A percentile compares a stretch with the other conserved stretches of the same genome.
These are phyloP conservation scores for Phylloscopus trochiloides DNA, from an alignment of 2,113 vertebrate genomes.

Conservation along the genomic window DNA sequence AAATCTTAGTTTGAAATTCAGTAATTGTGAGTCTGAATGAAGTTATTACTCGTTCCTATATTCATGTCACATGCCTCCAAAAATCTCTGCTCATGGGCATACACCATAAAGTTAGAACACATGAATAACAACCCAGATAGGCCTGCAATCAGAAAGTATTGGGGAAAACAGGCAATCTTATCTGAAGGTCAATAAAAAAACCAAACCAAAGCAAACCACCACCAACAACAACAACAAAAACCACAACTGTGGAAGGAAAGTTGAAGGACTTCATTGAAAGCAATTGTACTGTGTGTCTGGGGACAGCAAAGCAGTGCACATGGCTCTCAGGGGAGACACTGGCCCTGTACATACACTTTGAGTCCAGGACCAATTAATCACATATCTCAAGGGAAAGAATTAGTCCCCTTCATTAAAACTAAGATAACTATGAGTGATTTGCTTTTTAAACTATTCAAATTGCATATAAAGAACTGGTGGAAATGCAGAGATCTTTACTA, in stretches of 20 bases:
- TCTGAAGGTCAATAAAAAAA: neutral
- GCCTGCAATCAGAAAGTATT: neutral
- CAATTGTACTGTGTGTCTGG: neutral
- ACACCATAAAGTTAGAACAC: neutral
- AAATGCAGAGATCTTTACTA: neutral
- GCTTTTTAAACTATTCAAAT: neutral
- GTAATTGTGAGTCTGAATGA: neutral
- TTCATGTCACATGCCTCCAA: neutral
- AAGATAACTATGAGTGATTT: neutral
- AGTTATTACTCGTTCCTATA: neutral
- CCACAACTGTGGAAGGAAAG: neutral
- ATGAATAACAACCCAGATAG: neutral
- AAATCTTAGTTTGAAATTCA: constrained; percentile 8
- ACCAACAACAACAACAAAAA: too few relatives aligned
- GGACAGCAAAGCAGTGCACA: neutral
- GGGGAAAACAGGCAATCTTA: neutral
- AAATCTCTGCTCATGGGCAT: neutral
- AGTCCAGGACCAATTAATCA: neutral
- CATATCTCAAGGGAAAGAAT: neutral
- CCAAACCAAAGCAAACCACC: too few relatives aligned
- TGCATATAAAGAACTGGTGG: neutral
- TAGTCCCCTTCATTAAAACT: neutral
- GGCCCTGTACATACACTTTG: neutral
- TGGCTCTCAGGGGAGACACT: neutral
- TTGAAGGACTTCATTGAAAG: neutral